Evolutionary conservation across 2,113 vertebrate species (phyloP).

Genomic region (Centrocercus urophasianus): DNA sequence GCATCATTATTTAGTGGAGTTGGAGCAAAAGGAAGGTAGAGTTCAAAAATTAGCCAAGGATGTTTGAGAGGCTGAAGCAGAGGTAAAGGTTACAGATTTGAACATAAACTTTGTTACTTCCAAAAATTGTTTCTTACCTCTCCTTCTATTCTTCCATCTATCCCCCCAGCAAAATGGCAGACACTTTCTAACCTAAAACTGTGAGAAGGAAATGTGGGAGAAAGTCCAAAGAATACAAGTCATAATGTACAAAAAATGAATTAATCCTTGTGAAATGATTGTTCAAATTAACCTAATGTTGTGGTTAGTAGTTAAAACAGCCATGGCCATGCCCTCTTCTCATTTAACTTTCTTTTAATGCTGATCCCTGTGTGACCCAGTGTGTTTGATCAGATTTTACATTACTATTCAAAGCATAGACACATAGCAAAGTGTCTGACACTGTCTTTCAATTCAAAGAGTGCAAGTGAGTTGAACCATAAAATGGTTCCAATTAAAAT

Average conservation of each 20-base stretch:
- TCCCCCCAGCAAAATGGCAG: background rate
- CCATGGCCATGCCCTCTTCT: background rate
- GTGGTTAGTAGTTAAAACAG: background rate
- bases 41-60: background rate
- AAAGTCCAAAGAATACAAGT: background rate
- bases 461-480: background rate
- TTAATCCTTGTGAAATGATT: background rate
- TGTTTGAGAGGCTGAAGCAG: background rate
- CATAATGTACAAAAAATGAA: background rate
- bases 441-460: background rate
- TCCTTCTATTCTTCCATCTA: background rate
- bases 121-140: background rate
- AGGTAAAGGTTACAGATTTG: background rate
- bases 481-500: background rate
- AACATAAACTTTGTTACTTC: too few species aligned
- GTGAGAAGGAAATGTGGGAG: background rate
- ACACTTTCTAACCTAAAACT: background rate
- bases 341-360: background rate
- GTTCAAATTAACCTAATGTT: background rate
- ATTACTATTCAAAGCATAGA: background rate
- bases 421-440: background rate
- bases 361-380: background rate
- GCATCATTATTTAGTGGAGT: background rate
- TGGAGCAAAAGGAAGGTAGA: background rate
- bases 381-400: background rate